Conservation (phyloP, 2,113 vertebrate species). For the Forbesichthys papilliferus region DNA sequence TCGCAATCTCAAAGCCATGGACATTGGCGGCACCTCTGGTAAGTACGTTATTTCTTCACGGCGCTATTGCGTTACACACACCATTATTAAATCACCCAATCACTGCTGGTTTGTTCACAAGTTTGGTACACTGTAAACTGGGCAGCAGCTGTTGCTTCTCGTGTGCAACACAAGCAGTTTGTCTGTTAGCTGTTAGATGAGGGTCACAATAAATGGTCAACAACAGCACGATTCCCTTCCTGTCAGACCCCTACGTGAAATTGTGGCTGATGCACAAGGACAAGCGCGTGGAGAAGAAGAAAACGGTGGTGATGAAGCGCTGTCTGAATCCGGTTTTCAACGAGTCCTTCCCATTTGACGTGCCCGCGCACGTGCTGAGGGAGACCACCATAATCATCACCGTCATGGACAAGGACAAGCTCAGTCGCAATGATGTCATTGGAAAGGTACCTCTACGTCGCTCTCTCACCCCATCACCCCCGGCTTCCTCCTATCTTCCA, state of each 20-base stretch:
- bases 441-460: slow-evolving; percentile 86
- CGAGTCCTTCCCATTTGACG: slow-evolving; percentile 96
- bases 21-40: slow-evolving; percentile 99
- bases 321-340: slow-evolving; percentile 98
- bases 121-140: background rate
- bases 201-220: slow-evolving; percentile 67
- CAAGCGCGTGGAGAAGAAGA: slow-evolving; percentile 98
- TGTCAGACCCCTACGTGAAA: slow-evolving; percentile 95
- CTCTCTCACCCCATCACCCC: slow-evolving; percentile 22
- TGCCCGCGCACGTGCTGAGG: slow-evolving; percentile 94
- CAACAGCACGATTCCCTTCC: slow-evolving; percentile 66
- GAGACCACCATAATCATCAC: slow-evolving; percentile 99
- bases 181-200: background rate
- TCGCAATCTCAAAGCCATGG: slow-evolving; percentile 99
- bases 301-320: slow-evolving; percentile 96
- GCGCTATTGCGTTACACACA: slow-evolving; percentile 23
- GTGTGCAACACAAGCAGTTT: background rate
- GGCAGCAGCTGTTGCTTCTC: background rate
- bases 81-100: background rate
- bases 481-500: slow-evolving; percentile 22
- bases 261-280: slow-evolving; percentile 99
- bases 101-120: background rate
- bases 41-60: slow-evolving; percentile 12
- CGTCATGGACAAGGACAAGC: slow-evolving; percentile 97
- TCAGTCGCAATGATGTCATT: slow-evolving; percentile 98